A percentile compares a stretch with the other conserved stretches of the same genome.
Evolutionary conservation across 2,888 invertebrate species (phyloP).

Genomic region (Macrophya annulata): DNA sequence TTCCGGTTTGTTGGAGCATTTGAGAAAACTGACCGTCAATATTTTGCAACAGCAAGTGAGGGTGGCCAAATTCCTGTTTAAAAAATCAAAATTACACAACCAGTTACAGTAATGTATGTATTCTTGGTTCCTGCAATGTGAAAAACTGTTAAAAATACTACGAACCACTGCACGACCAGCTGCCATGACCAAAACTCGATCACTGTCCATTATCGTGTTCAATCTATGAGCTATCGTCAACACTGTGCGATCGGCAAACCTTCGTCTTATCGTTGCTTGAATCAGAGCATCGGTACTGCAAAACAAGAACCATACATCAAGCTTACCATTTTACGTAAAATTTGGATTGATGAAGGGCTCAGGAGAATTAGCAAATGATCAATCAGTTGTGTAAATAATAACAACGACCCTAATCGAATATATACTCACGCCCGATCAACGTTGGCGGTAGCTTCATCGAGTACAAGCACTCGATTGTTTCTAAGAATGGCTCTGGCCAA

Average conservation of each 20-base stretch:
- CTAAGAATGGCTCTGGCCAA: constrained; percentile 85
- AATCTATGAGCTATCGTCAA: constrained; percentile 91
- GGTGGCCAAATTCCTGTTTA: constrained; percentile 85
- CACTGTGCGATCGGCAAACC: constrained; percentile 83
- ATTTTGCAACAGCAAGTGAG: constrained; percentile 84
- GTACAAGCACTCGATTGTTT: constrained; percentile 84
- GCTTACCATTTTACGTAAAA: background rate
- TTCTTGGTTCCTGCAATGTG: background rate
- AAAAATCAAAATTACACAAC: background rate
- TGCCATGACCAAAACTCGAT: constrained; percentile 93
- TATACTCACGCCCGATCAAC: constrained; percentile 83
- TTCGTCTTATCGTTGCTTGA: constrained; percentile 82
- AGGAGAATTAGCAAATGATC: background rate
- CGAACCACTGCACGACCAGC: constrained; percentile 85
- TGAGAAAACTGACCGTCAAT: constrained; percentile 83
- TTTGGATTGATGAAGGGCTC: background rate
- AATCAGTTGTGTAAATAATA: background rate
- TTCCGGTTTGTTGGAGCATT: constrained; percentile 88
- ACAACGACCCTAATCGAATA: background rate
- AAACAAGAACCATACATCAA: constrained; percentile 38
- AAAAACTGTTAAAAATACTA: constrained; percentile 47
- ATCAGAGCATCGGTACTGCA: constrained; percentile 82
- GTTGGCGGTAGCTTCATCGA: constrained; percentile 88
- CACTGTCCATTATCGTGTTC: constrained; percentile 96
- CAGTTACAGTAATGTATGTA: background rate